These are phyloP conservation scores for Apotomis turbidana DNA, from an alignment of 2,888 invertebrate species.

Conservation along the genomic window DNA sequence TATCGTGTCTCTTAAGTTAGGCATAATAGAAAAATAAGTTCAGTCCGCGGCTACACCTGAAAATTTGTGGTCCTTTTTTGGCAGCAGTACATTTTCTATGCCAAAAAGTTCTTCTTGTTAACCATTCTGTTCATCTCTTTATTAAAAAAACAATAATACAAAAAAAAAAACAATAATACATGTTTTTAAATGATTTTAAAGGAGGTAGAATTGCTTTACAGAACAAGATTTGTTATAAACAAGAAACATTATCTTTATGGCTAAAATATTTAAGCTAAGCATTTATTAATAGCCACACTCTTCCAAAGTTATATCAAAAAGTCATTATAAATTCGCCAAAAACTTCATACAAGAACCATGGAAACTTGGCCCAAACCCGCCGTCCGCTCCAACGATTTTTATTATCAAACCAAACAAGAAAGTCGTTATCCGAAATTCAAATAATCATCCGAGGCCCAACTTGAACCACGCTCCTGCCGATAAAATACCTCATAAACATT, in stretches of 20 bases:
- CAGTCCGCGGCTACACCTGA: no score
- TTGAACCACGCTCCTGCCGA: constrained; percentile 11
- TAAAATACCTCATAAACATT: constrained; percentile 41
- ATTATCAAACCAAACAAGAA: constrained; percentile 34
- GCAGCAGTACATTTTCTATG: no score
- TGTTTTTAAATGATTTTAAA: no score
- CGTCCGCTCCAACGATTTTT: constrained; percentile 21
- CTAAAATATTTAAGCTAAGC: not conserved
- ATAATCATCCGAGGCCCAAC: constrained; percentile 32
- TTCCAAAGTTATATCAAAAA: constrained; percentile 23
- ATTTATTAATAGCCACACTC: constrained; percentile 9
- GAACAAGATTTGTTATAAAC: no score
- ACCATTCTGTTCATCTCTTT: no score
- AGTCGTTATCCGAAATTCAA: constrained; percentile 35
- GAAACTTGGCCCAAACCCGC: not conserved
- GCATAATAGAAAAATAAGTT: no score
- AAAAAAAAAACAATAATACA: no score
- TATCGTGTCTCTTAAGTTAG: no score
- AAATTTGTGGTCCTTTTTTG: no score
- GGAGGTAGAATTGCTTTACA: no score
- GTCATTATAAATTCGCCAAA: constrained; percentile 14
- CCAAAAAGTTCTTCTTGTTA: no score
- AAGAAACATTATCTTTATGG: not conserved
- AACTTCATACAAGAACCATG: constrained; percentile 6
- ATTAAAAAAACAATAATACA: no score